Evolutionary conservation across 23 tunicate genomes (phyloP), one percentile per base, ranked within the genome.

Genomic region (Styela plicata): DNA sequence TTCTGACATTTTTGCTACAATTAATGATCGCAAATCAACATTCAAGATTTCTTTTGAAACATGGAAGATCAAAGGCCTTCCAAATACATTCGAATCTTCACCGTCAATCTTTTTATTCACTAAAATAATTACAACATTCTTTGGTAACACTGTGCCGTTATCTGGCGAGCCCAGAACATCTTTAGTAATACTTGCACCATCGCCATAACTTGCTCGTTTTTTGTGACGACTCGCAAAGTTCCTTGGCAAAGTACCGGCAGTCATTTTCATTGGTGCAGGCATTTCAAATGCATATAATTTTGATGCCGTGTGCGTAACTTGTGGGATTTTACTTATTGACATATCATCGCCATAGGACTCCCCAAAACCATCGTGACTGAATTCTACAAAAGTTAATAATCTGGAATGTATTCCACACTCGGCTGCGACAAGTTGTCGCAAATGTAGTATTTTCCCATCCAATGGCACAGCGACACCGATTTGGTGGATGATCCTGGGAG

Each of bases 211-310:
- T 16, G 83, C 74, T 10, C 96, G 67, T 75, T 84, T 87, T 53
- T 87, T 92, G 21, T 87, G 88, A 24, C 65, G 80, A 53, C 91
- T 87, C 2, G 88, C 86, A 63, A 87, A 92, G 64, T 92, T 92
- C n/a, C 97, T 79, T 25, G 97, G 97, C 82, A 92, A 74, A 24
- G 97, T 92, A 19, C 97, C 97, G 25, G 97, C 91, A 1, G 91
- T 92, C 86, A 92, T 84, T 66, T 92, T 87, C 2, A 90, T 70
- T 7, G 85, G 62, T 2, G 85, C 86, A 2, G 97, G 97, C 89
- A 92, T 83, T 69, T 92, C 97, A 83, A 92, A 92, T 32, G 88
- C 91, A 79, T 92, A 84, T 3, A 92, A 52, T 63, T 61, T 63
- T 3, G 87, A 71, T 24, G 53, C 28, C 16, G 31, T 63, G 25